Conservation (phyloP, 1,140 invertebrate species). For the Pantala flavescens region DNA sequence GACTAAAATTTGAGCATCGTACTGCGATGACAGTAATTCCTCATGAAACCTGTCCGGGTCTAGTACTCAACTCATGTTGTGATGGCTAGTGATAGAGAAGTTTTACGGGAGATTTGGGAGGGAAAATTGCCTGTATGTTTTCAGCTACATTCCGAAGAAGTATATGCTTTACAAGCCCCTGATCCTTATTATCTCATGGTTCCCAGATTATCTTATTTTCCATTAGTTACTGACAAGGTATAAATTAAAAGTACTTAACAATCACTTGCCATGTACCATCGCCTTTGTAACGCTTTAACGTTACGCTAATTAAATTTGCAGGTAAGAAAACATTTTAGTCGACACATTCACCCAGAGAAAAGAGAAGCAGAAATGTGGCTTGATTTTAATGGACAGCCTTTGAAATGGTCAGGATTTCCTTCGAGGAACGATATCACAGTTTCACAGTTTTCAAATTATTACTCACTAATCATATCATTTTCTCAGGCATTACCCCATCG, state of each 20-base stretch:
- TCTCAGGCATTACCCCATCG: slow-evolving; percentile 84
- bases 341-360: slow-evolving; percentile 69
- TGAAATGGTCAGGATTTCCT: slow-evolving; percentile 62
- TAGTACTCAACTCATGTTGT: too few species aligned
- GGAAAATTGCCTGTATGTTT: slow-evolving; percentile 89
- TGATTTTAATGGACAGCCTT: slow-evolving; percentile 80
- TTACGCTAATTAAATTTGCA: slow-evolving; percentile 36
- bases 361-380: slow-evolving; percentile 88
- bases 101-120: slow-evolving; percentile 89
- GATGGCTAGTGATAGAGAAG: slow-evolving; percentile 88
- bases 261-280: too few species aligned
- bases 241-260: slow-evolving; percentile 20
- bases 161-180: slow-evolving; percentile 73
- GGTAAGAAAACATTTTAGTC: slow-evolving; percentile 82
- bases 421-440: neutral
- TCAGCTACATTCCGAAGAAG: slow-evolving; percentile 75
- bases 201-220: slow-evolving; percentile 89
- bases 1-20: too few species aligned
- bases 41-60: too few species aligned
- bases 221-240: slow-evolving; percentile 91
- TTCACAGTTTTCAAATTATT: neutral
- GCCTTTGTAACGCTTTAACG: too few species aligned
- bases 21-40: too few species aligned
- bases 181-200: slow-evolving; percentile 93
- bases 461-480: neutral